Evolutionary conservation across 1,140 invertebrate species (phyloP), one percentile per base, ranked within the genome.

Genomic region (Drosophila mojavensis): DNA sequence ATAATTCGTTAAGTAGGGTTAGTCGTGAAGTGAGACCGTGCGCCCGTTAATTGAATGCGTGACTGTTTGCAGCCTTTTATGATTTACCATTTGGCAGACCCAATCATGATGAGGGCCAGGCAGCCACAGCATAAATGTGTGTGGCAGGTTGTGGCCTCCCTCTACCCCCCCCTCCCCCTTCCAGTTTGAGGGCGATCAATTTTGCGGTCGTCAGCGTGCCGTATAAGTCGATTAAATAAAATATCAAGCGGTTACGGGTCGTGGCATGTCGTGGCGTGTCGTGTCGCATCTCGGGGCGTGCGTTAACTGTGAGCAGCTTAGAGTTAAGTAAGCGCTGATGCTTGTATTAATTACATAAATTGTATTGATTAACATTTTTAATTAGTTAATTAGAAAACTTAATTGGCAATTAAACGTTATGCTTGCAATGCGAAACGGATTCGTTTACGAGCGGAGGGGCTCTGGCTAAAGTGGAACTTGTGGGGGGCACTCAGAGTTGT

Each of bases 1-100:
- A 88, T 86, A 86, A 86, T 86, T 79, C 69, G 65, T 63, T 55
- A 77, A 5, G 13, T 2, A 5, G 26, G 7, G 43, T 4, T 7
- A 24, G n/a, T 33, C 13, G 20, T 17, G 39, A 28, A 10, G 26
- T 15, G 54, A 33, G 41, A 6, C 7, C 24, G 36, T 30, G 9
- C 39, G 45, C 30, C 43, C 28, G 83, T 89, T 88, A 88, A 88
- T 88, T 88, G 80, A 88, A 81, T 88, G 84, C 84, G 84, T 88
- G 84, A 89, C 84, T 88, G 83, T 80, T 88, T 78, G 70, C 77
- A 78, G 89, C 74, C 84, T 89, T 88, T 80, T 81, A 86, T 84
- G 84, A 84, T 88, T 88, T 89, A 17, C n/a, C 36, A 84, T 88
- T 88, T 89, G 15, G 6, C 36, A 39, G 11, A 11, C 10, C 11